Evolutionary conservation across 2,113 vertebrate species (phyloP).

Genomic region (Pseudopodoces humilis): DNA sequence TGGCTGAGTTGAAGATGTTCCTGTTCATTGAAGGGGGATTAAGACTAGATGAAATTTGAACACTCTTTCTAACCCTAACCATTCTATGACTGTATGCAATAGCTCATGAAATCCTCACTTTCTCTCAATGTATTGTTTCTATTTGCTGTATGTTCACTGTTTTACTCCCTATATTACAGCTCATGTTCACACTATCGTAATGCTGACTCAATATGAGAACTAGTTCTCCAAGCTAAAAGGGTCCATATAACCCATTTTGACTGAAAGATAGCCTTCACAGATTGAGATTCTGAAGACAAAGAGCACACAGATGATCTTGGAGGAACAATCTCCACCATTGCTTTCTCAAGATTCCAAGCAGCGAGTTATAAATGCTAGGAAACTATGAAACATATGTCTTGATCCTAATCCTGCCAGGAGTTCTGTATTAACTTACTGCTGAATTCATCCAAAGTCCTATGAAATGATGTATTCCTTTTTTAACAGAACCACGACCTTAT

Average conservation of each 20-base stretch:
- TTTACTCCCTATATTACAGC: neutral
- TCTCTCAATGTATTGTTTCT: neutral
- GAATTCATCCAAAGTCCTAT: neutral
- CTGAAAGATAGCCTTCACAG: neutral
- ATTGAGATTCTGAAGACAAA: neutral
- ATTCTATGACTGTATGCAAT: neutral
- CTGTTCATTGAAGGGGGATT: neutral
- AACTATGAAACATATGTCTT: neutral
- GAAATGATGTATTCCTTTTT: neutral
- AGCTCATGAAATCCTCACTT: neutral
- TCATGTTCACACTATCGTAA: neutral
- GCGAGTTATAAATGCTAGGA: neutral
- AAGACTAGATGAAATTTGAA: neutral
- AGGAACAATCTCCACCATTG: neutral
- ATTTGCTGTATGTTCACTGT: neutral
- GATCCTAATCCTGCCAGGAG: neutral
- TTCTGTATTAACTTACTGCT: neutral
- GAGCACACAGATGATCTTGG: neutral
- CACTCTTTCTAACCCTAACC: neutral
- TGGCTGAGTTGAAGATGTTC: neutral
- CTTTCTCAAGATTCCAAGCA: neutral
- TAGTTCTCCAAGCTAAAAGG: neutral
- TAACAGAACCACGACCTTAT: neutral
- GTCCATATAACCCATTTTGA: neutral
- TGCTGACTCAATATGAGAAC: neutral